A percentile compares a stretch with the other conserved stretches of the same genome.
Evolutionary conservation across 2,888 invertebrate genomes (phyloP).

Genomic region (Plebejus argus): DNA sequence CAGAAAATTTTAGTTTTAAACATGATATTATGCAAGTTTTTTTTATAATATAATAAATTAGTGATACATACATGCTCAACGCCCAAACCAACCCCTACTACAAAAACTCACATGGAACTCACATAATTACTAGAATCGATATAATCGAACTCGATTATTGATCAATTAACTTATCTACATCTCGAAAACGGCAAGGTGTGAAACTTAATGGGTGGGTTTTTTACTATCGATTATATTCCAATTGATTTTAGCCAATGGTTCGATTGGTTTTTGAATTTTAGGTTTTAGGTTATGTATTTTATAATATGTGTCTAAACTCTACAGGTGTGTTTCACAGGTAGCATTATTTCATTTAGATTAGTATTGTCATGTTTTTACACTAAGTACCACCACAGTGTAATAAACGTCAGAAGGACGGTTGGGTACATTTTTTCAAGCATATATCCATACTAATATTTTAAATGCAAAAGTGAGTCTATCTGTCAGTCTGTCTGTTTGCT

Average conservation of each 20-base stretch:
- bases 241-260: not conserved
- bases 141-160: slow-evolving; percentile 45
- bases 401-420: no score
- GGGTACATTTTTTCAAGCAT: no score
- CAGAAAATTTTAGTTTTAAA: no score
- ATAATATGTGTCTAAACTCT: not conserved
- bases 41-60: not conserved
- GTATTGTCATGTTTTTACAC: no score
- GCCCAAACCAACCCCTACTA: slow-evolving; percentile 41
- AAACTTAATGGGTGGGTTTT: slow-evolving; percentile 40
- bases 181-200: slow-evolving; percentile 48
- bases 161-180: slow-evolving; percentile 72
- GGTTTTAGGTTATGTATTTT: slow-evolving; percentile 1
- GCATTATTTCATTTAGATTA: slow-evolving; percentile 9
- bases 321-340: not conserved
- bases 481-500: no score
- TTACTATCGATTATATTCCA: slow-evolving; percentile 34
- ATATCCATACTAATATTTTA: no score
- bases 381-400: no score
- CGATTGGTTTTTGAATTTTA: not conserved
- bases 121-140: slow-evolving; percentile 57
- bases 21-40: not conserved
- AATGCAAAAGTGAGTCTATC: no score
- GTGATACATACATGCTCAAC: not conserved
- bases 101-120: slow-evolving; percentile 46